Base-by-base conservation (phyloP, 2,113 vertebrate species). In the Uria lomvia region DNA sequence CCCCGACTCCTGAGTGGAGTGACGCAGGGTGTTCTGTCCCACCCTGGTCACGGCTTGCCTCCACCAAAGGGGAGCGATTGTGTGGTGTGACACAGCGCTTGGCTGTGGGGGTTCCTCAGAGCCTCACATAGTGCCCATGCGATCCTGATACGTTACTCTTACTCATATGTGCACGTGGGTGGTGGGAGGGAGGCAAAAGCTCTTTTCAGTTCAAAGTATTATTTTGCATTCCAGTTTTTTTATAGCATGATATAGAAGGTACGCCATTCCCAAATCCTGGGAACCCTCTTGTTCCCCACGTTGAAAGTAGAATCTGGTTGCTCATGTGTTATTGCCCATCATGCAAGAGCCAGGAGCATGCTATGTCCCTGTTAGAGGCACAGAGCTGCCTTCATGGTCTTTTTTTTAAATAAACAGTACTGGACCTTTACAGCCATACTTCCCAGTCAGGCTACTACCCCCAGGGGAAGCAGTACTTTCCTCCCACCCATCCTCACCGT, bases 41-140 rank as follows among this genome's bases (percentile, higher is more conserved):
- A 6, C 4, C 3, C 15, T 53, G n/a, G 0, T 59, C 47, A 18
- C 0, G 0, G 15, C 7, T 12, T 15, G 34, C 21, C 32, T 76
- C 19, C 43, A 6, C 62, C 14, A 30, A 26, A 66, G 53, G 13
- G 32, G 4, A n/a, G 12, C 3, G 3, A 12, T 30, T 11, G 6
- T 30, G 2, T 5, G 0, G 0, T 3, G 1, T 55, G 52, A 30
- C 7, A 22, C 38, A 30, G 27, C 0, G 2, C 58, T 86, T 68
- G 53, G 11, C 40, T 70, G 8, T 19, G 53, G 8, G 26, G 24
- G 1, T 9, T 24, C 32, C 15, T 59, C 22, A 17, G 38, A 70
- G 32, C 63, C 15, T 38, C 0, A 1, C 4, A 1, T 4, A 3
- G 8, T 38, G 60, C 34, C 45, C 24, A 1, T 1, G 6, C 1